Base-by-base conservation (phyloP, 53 echinoderm and acorn worm species). In the Patiria pectinifera region DNA sequence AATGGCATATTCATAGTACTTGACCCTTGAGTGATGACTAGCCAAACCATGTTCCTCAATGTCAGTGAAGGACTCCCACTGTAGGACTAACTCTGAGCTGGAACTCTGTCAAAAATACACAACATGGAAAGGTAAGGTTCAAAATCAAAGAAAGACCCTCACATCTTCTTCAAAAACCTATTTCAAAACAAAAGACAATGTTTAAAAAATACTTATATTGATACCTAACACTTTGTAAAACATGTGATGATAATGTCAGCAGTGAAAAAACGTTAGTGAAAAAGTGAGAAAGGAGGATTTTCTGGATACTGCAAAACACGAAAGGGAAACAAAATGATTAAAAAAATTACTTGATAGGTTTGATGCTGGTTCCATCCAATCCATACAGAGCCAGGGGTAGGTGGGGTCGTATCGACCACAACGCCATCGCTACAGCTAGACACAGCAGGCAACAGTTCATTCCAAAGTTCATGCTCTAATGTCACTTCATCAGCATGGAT, bases 41-140 rank as follows among this genome's bases (percentile, higher is more conserved):
- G 88, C 70, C 10, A 82, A 35, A 15, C 83, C 92, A 25, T 94
- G 86, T 62, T 92, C 94, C 87, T 94, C 94, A 23, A 94, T 92
- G 45, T 94, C 95, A 59, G 69, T 59, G 49, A 94, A 94, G 6
- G 92, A 83, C 12, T 92, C 92, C 94, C 94, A 94, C 12, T 83
- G 74, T 8, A 94, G 9, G 1, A 74, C 89, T 7, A 92, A 53
- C 48, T 94, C 92, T 43, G 90, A 83, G 1, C 11, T 53, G 0
- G 86, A 86, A 81, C 81, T 83, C 92, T 92, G 71, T 44, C 23
- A 48, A 76, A 16, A 71, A 53, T 6, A 78, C 3, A 59, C 77
- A 6, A 21, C 10, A 49, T 19, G 35, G 35, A 35, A 35, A 61
- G 14, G 1, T 2, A 35, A 35, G 35, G 35, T 35, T 35, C 35